Evolutionary conservation across 30 jellyfish, hydroid and myxozoan genomes (phyloP), one percentile per base, ranked within the genome.

Genomic region (Haliclystus octoradiatus): DNA sequence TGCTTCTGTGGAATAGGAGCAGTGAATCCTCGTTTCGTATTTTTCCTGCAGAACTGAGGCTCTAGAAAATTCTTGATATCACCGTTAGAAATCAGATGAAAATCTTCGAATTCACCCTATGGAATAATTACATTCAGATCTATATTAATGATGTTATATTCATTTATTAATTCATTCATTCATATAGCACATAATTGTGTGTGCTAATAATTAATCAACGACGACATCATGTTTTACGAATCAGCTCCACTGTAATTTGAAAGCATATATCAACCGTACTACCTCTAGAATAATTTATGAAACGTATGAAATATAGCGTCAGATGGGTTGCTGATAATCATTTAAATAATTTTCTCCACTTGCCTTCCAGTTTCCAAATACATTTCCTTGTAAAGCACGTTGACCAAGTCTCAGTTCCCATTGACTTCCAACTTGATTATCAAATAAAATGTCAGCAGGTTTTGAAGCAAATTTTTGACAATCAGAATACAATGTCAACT

Each of bases 401-500:
- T 79, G 83, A 24, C 83, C 92, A 0, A 79, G 68, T 4, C 81
- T 52, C 82, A 79, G 70, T 33, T 79, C 79, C 35, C 70, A 79
- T 28, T 32, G 66, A n/a, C 64, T 81, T 0, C 83, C 83, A 63
- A 26, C 31, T 4, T 73, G 79, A 64, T 79, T 70, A 29, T 79
- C 79, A 49, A 67, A 70, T 28, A 52, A 46, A 66, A 79, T 67
- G 7, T 78, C 64, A 5, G 83, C 70, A 60, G 50, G 62, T 79
- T 53, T 78, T 22, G 81, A 40, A 4, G 68, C 94, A 26, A 86
- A 90, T 57, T 66, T 75, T 34, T 65, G 47, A 61, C 96, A 86
- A 49, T 86, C 74, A 33, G 66, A 80, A 64, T 78, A 86, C 68
- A 79, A 50, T 40, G 67, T 74, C 86, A 13, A 78, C 86, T 49